Percentiles rank a stretch among this genome's conserved stretches.
These are phyloP conservation scores for Chymomyza costata DNA, from an alignment of 1,140 invertebrate species.

Conservation along the genomic window DNA sequence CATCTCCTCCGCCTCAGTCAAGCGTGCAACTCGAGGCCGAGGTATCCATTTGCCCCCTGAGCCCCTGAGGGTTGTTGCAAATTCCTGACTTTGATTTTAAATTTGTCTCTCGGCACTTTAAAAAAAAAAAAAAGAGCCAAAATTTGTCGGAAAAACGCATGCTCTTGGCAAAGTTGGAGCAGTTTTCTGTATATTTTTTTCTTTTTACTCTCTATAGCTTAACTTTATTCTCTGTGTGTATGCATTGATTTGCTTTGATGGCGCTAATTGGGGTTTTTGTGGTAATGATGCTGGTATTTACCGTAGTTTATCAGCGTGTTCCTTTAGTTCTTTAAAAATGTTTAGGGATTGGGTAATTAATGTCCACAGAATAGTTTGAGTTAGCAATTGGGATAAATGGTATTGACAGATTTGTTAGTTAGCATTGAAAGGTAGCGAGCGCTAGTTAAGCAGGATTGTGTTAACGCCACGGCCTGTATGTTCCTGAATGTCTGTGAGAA, in stretches of 20 bases:
- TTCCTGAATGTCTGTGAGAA: too few species aligned
- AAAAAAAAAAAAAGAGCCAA: neutral
- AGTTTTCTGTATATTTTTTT: constrained; percentile 13
- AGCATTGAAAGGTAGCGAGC: too few species aligned
- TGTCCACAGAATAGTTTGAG: too few species aligned
- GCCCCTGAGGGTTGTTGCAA: constrained; percentile 8
- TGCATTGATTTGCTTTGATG: constrained; percentile 62
- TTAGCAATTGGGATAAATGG: too few species aligned
- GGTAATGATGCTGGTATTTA: constrained; percentile 61
- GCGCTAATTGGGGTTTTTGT: constrained; percentile 44
- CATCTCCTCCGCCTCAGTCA: constrained; percentile 12
- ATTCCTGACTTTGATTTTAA: constrained; percentile 62
- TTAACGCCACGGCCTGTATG: too few species aligned
- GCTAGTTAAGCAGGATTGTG: too few species aligned
- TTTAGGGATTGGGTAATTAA: too few species aligned
- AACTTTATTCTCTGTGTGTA: constrained; percentile 8
- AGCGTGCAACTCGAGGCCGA: constrained; percentile 1
- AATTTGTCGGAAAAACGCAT: constrained; percentile 4
- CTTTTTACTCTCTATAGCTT: constrained; percentile 15
- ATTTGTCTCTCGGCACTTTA: constrained; percentile 40
- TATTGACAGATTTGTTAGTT: too few species aligned
- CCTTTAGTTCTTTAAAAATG: neutral
- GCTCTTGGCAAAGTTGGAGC: constrained; percentile 7
- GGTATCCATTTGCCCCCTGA: neutral
- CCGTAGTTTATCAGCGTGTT: constrained; percentile 52